phyloP scores from a whole-genome alignment of 1,140 invertebrate genomes.

The Caerostris darwini region DNA sequence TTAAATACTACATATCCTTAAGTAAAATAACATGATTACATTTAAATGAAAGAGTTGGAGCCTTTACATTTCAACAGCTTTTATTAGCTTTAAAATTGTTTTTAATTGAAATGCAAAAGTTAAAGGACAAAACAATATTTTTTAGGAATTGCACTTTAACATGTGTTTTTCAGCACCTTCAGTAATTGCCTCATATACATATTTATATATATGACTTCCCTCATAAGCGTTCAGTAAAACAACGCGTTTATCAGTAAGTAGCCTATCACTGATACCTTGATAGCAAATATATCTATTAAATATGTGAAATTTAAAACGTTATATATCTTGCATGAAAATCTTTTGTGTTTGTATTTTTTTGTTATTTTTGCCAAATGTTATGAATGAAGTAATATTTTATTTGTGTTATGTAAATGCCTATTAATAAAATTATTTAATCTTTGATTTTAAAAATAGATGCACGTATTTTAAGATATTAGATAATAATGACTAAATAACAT shows the following conservation, averaged over 20 bases:
- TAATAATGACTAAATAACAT: too few relatives aligned
- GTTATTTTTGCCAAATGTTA: too few relatives aligned
- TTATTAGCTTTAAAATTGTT: neutral
- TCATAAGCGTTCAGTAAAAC: neutral
- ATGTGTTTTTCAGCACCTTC: conserved; percentile 31
- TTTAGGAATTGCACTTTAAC: neutral
- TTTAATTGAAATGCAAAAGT: neutral
- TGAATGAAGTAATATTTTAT: too few relatives aligned
- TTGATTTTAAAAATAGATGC: too few relatives aligned
- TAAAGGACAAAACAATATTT: neutral
- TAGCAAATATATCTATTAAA: conserved; percentile 6
- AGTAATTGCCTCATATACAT: neutral
- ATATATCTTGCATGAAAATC: neutral
- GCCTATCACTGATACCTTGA: neutral
- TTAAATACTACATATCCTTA: too few relatives aligned
- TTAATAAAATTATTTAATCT: too few relatives aligned
- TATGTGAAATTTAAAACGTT: neutral
- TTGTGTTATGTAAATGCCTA: too few relatives aligned
- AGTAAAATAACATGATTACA: too few relatives aligned
- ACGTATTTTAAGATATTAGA: too few relatives aligned
- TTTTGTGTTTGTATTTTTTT: too few relatives aligned
- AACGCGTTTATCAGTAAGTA: neutral
- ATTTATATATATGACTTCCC: neutral
- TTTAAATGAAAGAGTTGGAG: neutral
- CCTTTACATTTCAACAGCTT: neutral